phyloP scores from a whole-genome alignment of 2,888 invertebrate genomes.

The Sinhomidia bicolor region DNA sequence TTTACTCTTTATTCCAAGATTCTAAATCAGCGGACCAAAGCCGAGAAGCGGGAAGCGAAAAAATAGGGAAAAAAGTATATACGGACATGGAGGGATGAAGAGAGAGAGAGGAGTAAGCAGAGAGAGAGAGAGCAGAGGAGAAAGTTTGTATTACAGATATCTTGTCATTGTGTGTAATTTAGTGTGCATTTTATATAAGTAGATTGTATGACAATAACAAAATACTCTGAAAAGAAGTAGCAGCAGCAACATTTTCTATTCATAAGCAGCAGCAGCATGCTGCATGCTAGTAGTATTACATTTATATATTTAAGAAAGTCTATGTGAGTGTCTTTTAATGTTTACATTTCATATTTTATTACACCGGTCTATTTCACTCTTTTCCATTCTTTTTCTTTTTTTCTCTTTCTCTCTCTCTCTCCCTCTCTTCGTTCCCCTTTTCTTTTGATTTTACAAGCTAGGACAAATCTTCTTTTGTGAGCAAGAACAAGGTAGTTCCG shows the following conservation, averaged over 20 bases:
- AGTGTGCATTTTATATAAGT: conserved; percentile 28
- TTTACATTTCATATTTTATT: conserved; percentile 53
- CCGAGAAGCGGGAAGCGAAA: background rate
- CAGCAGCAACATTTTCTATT: background rate
- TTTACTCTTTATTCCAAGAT: background rate
- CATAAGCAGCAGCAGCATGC: background rate
- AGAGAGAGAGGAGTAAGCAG: background rate
- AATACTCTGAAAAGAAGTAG: background rate
- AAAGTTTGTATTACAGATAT: conserved; percentile 29
- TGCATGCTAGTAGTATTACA: background rate
- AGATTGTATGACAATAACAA: conserved; percentile 26
- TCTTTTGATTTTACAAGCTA: background rate
- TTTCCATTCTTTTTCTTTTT: background rate
- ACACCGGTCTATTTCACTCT: conserved; percentile 6
- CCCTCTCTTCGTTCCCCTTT: no score
- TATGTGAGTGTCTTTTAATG: conserved; percentile 39
- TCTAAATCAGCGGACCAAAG: background rate
- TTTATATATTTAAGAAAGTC: no score
- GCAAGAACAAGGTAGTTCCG: background rate
- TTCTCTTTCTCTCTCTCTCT: background rate
- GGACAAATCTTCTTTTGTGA: conserved; percentile 10
- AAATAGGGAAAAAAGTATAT: no score
- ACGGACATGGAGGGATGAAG: no score
- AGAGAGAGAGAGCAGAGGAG: background rate
- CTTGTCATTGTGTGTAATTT: conserved; percentile 49